These are phyloP conservation scores for Arctocebus calabarensis DNA, from an alignment of 2,797 vertebrate species.

Conservation along the genomic window DNA sequence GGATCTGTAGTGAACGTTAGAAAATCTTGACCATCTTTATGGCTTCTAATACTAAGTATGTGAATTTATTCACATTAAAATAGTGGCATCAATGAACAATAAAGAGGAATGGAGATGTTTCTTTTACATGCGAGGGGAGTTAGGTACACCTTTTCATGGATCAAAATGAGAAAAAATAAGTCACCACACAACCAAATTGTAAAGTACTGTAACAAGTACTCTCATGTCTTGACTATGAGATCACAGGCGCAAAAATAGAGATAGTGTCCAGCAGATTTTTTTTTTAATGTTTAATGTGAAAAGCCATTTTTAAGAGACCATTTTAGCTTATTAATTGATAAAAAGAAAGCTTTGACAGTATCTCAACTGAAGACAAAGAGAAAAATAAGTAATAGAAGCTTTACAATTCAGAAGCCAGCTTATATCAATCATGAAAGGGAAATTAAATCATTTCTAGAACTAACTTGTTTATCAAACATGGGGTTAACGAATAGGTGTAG, in stretches of 20 bases:
- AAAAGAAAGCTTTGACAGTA: slow-evolving; percentile 14
- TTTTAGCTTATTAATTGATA: slow-evolving; percentile 15
- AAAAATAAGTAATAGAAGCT: neutral
- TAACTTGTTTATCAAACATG: neutral
- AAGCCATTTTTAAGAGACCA: neutral
- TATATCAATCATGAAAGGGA: neutral
- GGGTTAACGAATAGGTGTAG: neutral
- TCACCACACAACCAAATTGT: neutral
- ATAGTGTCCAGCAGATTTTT: neutral
- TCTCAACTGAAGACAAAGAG: neutral
- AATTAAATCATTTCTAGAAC: neutral
- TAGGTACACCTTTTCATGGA: neutral
- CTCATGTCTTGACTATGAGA: neutral
- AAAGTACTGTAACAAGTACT: neutral
- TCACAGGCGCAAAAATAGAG: neutral
- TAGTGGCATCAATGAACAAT: neutral
- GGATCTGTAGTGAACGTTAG: neutral
- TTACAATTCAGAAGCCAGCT: neutral
- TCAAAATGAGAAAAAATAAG: neutral
- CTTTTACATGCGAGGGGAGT: neutral
- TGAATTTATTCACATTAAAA: neutral
- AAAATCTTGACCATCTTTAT: neutral
- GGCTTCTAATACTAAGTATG: neutral
- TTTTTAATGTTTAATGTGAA: neutral
- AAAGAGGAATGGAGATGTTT: neutral